These are phyloP conservation scores for Xestobium rufovillosum DNA, from an alignment of 2,888 invertebrate species.

Conservation along the genomic window DNA sequence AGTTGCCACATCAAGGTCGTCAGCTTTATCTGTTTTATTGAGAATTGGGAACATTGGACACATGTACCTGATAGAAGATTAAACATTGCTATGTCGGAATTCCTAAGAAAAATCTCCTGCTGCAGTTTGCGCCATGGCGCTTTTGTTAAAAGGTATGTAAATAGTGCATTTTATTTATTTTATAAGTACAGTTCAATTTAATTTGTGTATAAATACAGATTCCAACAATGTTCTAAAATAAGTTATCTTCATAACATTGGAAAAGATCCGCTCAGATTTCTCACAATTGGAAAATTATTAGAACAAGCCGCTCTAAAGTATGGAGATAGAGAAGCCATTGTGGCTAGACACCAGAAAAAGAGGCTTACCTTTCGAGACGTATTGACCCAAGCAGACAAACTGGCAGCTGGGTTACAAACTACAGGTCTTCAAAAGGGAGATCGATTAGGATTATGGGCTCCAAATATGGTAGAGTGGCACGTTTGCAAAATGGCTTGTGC, in stretches of 20 bases:
- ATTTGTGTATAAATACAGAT: too few relatives aligned
- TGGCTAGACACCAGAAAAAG: conserved; percentile 49
- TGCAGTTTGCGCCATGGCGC: too few relatives aligned
- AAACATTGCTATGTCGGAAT: too few relatives aligned
- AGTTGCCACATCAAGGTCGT: too few relatives aligned
- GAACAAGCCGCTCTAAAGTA: conserved; percentile 47
- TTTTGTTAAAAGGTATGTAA: too few relatives aligned
- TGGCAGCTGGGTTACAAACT: conserved; percentile 62
- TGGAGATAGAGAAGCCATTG: conserved; percentile 51
- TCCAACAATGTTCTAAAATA: conserved; percentile 28
- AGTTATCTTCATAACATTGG: conserved; percentile 51
- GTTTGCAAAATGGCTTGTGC: conserved; percentile 62
- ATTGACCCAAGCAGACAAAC: conserved; percentile 51
- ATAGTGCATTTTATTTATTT: too few relatives aligned
- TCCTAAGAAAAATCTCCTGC: too few relatives aligned
- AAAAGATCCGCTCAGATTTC: conserved; percentile 44
- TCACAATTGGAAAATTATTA: conserved; percentile 53
- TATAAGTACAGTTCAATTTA: conserved; percentile 5
- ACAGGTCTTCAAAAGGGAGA: conserved; percentile 66
- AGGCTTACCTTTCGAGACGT: conserved; percentile 48
- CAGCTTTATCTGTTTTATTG: too few relatives aligned
- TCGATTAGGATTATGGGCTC: conserved; percentile 70
- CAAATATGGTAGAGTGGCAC: conserved; percentile 72
- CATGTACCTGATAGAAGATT: too few relatives aligned
- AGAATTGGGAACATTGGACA: too few relatives aligned